phyloP scores from a whole-genome alignment of 2,797 vertebrate species.

The Arnoldichthys spilopterus region DNA sequence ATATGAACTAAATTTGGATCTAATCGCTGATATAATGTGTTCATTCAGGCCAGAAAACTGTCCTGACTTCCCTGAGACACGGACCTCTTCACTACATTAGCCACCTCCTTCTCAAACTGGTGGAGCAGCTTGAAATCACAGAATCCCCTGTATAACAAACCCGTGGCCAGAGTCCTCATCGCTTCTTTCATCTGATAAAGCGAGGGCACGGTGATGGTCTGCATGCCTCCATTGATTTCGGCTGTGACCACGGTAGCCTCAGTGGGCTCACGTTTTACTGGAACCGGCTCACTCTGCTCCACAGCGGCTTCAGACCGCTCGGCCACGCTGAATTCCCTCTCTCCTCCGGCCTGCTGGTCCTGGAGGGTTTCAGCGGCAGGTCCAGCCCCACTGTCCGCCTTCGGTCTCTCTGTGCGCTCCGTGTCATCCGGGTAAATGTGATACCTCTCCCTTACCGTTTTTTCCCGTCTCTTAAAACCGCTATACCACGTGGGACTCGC shows the following conservation, averaged over 20 bases:
- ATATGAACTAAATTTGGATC: too few relatives aligned
- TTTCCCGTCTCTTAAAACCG: slow-evolving; percentile 42
- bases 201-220: slow-evolving; percentile 45
- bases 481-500: slow-evolving; percentile 39
- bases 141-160: slow-evolving; percentile 50
- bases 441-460: slow-evolving; percentile 34
- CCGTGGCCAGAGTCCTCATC: slow-evolving; percentile 49
- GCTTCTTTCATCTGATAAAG: slow-evolving; percentile 49
- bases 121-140: slow-evolving; percentile 55
- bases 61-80: neutral
- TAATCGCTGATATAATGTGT: neutral
- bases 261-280: neutral
- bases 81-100: slow-evolving; percentile 35
- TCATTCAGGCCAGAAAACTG: slow-evolving; percentile 25
- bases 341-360: neutral
- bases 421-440: slow-evolving; percentile 1
- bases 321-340: neutral
- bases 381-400: neutral
- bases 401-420: neutral
- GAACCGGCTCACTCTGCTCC: neutral
- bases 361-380: neutral
- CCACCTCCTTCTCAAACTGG: slow-evolving; percentile 51
- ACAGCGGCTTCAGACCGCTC: neutral
- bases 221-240: slow-evolving; percentile 12
- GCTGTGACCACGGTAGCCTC: slow-evolving; percentile 2